Base-by-base conservation (phyloP, 2,113 vertebrate genomes). In the Muscicapa adusta region DNA sequence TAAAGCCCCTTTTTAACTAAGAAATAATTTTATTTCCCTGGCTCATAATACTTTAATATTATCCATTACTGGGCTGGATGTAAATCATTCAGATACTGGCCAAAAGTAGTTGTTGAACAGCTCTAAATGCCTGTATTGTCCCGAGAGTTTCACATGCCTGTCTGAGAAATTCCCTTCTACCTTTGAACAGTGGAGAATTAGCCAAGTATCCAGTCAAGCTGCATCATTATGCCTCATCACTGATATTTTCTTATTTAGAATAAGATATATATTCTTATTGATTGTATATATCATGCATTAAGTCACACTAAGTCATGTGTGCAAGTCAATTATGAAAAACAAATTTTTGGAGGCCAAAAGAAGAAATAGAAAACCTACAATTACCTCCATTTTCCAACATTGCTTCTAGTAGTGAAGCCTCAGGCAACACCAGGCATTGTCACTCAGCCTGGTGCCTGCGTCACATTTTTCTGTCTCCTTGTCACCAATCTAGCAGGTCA, bases 401-500 rank as follows among this genome's bases (percentile, higher is more conserved):
- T 62, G 42, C 72, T 95, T 80, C 53, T 56, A 33, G 72, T 36
- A 73, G 72, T 42, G 31, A 65, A 74, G 51, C 84, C 68, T 81
- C 9, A 84, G 65, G 77, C n/a, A 70, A 42, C 33, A 34, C 61
- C 29, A 48, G 58, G 36, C 14, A 0, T 26, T 61, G 89, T 61
- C 66, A 57, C 48, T 43, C 54, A 78, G 76, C 45, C 92, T 72
- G 58, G 68, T 13, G 14, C 85, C 93, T 81, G 29, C 0, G 0
- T 12, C 48, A 72, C 71, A 23, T 53, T 88, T 79, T 51, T 56
- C 67, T 85, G 66, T 94, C 61, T 87, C 74, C 56, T 78, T 89
- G 82, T 79, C 91, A 71, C 70, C 65, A 75, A 5, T 96, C 94
- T 94, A 58, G 58, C 67, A 88, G 83, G 76, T 93, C 70, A 84